Evolutionary conservation across 2,797 vertebrate species (phyloP).

Genomic region (Luscinia luscinia): DNA sequence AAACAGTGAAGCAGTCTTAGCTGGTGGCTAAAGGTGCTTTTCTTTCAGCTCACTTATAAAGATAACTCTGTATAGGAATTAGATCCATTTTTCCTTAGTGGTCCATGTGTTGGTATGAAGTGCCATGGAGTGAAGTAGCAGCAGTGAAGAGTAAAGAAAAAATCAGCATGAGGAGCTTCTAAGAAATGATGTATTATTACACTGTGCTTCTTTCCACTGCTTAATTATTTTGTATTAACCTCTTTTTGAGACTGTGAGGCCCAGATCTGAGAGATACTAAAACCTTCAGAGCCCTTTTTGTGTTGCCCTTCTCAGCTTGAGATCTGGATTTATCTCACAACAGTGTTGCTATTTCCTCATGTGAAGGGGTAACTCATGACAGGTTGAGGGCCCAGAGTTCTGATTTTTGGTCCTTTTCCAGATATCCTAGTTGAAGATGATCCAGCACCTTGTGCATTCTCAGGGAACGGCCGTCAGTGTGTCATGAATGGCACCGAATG

Average conservation of each 20-base stretch:
- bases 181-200: background rate
- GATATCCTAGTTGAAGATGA: slow-evolving; percentile 91
- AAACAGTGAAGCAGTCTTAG: background rate
- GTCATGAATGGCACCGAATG: slow-evolving; percentile 91
- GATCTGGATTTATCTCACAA: background rate
- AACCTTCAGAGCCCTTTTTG: background rate
- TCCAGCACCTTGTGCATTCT: slow-evolving; percentile 95
- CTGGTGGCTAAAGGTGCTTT: background rate
- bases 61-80: background rate
- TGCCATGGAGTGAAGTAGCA: background rate
- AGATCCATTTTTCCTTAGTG: background rate
- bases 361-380: background rate
- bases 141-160: background rate
- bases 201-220: background rate
- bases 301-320: background rate
- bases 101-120: background rate
- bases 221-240: background rate
- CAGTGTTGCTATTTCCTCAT: background rate
- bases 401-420: slow-evolving; percentile 60
- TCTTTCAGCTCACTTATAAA: background rate
- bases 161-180: background rate
- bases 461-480: slow-evolving; percentile 95
- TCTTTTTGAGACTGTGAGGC: background rate
- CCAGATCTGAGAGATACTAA: background rate
- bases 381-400: background rate